Evolutionary conservation across 2,797 vertebrate species (phyloP).

Genomic region (Bovichtus diacanthus): DNA sequence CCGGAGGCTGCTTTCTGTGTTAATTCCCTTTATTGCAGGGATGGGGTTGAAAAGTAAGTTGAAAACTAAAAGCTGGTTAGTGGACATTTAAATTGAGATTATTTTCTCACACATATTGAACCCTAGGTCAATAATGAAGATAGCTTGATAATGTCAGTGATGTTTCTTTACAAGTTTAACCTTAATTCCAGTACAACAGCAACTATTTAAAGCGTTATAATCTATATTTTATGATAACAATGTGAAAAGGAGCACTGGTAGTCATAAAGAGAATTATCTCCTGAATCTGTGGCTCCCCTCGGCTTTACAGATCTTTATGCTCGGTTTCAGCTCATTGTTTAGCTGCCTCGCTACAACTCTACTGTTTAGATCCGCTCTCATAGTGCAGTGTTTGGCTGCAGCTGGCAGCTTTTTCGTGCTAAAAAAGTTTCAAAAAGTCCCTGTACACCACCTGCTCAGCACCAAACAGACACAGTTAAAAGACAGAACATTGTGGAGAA

Average conservation of each 20-base stretch:
- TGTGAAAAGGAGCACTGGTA: background rate
- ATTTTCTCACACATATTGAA: background rate
- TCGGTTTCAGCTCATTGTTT: too few relatives aligned
- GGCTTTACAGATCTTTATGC: too few relatives aligned
- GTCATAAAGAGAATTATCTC: background rate
- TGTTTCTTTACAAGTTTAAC: background rate
- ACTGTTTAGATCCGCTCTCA: background rate
- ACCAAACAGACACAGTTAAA: background rate
- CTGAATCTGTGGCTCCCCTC: too few relatives aligned
- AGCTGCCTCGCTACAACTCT: background rate
- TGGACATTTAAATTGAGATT: background rate
- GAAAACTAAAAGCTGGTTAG: background rate
- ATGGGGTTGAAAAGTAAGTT: too few relatives aligned
- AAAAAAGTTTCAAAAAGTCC: background rate
- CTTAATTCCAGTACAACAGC: background rate
- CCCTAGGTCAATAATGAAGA: background rate
- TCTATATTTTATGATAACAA: background rate
- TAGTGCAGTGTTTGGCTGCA: background rate
- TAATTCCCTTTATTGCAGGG: background rate
- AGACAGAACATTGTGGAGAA: background rate
- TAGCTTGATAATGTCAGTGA: background rate
- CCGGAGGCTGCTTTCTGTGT: background rate
- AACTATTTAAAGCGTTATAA: background rate
- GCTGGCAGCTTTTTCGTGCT: background rate
- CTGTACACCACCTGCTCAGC: background rate